Evolutionary conservation across 2,797 vertebrate species (phyloP).

Genomic region (Anabas testudineus): DNA sequence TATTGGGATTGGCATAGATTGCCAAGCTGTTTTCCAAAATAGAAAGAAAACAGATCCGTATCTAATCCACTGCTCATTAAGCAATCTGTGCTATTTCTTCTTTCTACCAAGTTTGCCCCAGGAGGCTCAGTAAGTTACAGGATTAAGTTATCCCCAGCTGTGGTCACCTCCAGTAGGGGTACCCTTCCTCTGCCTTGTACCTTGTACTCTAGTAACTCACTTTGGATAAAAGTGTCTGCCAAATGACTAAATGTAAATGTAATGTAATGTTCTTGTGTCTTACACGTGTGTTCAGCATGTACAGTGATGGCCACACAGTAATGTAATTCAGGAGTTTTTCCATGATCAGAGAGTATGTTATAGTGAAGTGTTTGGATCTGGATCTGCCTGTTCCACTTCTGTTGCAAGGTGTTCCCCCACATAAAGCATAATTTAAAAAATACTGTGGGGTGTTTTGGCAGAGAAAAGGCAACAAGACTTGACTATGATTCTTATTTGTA

Average conservation of each 20-base stretch:
- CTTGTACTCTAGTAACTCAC: no score
- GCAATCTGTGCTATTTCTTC: not conserved
- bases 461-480: constrained; percentile 22
- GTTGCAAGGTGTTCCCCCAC: constrained; percentile 38
- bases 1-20: no score
- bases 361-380: not conserved
- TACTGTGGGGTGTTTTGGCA: constrained; percentile 42
- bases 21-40: not conserved
- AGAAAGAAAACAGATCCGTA: not conserved
- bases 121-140: no score
- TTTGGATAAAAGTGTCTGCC: no score
- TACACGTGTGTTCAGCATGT: constrained; percentile 13
- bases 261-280: no score
- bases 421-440: constrained; percentile 36
- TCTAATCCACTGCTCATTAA: no score
- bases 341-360: constrained; percentile 24
- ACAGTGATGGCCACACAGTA: constrained; percentile 10
- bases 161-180: no score
- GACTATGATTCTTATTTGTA: no score
- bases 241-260: no score
- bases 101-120: not conserved
- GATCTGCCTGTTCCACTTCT: not conserved
- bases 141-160: no score
- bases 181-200: no score
- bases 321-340: constrained; percentile 31